These are phyloP conservation scores for Drosophila biarmipes DNA, from an alignment of 1,140 invertebrate genomes.

Conservation along the genomic window DNA sequence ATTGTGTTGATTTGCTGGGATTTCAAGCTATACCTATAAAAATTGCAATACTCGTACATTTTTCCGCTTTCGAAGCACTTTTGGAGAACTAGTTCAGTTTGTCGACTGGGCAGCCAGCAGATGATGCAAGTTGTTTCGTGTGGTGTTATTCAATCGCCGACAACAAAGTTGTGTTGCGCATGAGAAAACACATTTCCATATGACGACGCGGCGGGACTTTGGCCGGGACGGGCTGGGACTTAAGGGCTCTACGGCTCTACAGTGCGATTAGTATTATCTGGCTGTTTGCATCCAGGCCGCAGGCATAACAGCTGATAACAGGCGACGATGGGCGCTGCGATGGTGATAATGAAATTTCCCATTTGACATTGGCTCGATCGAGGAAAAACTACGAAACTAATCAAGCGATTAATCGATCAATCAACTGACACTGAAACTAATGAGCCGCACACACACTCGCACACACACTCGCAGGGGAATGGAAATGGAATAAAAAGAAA, in stretches of 20 bases:
- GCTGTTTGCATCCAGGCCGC: constrained; percentile 10
- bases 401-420: constrained; percentile 79
- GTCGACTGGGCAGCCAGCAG: constrained; percentile 12
- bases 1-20: too few relatives aligned
- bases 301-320: constrained; percentile 10
- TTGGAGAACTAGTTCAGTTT: constrained; percentile 37
- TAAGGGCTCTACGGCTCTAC: constrained; percentile 30
- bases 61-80: not conserved
- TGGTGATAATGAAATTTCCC: constrained; percentile 61
- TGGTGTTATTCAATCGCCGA: constrained; percentile 37
- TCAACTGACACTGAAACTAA: constrained; percentile 69
- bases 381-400: constrained; percentile 51
- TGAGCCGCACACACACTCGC: constrained; percentile 35
- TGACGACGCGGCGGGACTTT: not conserved
- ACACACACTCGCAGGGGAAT: not conserved
- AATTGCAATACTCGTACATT: not conserved
- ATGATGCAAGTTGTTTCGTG: constrained; percentile 40
- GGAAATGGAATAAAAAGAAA: constrained; percentile 19
- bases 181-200: constrained; percentile 50
- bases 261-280: constrained; percentile 5
- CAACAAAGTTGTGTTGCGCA: constrained; percentile 39
- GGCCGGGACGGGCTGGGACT: not conserved
- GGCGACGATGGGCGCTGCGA: constrained; percentile 4
- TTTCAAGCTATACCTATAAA: too few relatives aligned
- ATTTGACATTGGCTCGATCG: constrained; percentile 51